These are phyloP conservation scores for Ptychoptera albimana DNA, from an alignment of 2,888 invertebrate species.

Conservation along the genomic window DNA sequence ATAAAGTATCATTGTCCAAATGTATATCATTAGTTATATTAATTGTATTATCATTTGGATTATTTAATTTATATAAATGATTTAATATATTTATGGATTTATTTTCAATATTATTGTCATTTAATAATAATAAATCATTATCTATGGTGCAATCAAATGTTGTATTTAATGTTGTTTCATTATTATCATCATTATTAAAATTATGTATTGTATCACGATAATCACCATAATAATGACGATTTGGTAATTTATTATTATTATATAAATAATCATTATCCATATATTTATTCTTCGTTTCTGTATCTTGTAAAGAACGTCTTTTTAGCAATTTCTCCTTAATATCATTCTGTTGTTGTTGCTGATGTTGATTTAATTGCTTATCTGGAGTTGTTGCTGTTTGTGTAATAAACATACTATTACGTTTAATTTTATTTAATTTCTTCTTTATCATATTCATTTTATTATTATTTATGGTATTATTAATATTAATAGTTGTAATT, in stretches of 20 bases:
- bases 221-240: constrained; percentile 7
- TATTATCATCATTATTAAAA: background rate
- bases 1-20: too few relatives aligned
- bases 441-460: too few relatives aligned
- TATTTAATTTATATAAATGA: too few relatives aligned
- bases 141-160: too few relatives aligned
- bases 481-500: too few relatives aligned
- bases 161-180: background rate
- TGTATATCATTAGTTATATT: too few relatives aligned
- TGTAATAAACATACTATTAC: constrained; percentile 60
- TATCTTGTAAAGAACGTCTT: constrained; percentile 60
- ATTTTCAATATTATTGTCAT: too few relatives aligned
- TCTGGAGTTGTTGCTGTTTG: too few relatives aligned
- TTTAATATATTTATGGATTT: too few relatives aligned
- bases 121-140: too few relatives aligned
- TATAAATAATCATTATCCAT: background rate
- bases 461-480: too few relatives aligned
- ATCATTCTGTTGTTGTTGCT: constrained; percentile 19
- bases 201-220: background rate
- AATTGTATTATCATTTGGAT: too few relatives aligned
- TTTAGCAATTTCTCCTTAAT: constrained; percentile 32
- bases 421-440: constrained; percentile 35
- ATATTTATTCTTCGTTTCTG: constrained; percentile 16
- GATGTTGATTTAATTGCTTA: constrained; percentile 36
- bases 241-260: constrained; percentile 4